Evolutionary conservation across 2,113 vertebrate species (phyloP).

Genomic region (Choloepus hoffmanni): DNA sequence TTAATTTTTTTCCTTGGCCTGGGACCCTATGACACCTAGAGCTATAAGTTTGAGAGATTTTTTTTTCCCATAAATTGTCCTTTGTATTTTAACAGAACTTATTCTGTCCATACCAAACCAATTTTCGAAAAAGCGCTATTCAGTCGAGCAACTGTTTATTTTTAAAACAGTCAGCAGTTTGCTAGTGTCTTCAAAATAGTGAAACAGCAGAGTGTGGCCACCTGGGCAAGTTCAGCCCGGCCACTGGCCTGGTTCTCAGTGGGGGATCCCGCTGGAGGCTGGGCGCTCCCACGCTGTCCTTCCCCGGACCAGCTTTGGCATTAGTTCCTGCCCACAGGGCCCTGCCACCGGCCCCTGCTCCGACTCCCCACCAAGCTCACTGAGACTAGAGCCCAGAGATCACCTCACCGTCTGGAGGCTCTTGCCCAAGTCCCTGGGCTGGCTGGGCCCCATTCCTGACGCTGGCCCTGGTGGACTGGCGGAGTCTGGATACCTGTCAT

Average conservation of each 20-base stretch:
- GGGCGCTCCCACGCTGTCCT: too few relatives aligned
- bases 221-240: background rate
- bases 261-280: accelerated
- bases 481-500: background rate
- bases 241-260: background rate
- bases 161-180: background rate
- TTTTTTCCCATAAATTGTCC: background rate
- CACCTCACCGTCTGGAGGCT: background rate
- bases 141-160: background rate
- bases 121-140: conserved; percentile 22
- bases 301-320: background rate
- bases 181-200: background rate
- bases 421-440: background rate
- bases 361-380: background rate
- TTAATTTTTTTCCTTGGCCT: conserved; percentile 43
- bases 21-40: background rate
- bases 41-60: background rate
- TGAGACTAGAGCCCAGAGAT: background rate
- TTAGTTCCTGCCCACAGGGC: background rate
- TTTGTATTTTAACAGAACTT: background rate
- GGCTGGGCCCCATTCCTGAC: background rate
- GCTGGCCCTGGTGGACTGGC: background rate
- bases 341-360: background rate
- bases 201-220: background rate
- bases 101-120: background rate